Conservation (phyloP, 2,888 invertebrate species). For the Stenichneumon culpator region DNA sequence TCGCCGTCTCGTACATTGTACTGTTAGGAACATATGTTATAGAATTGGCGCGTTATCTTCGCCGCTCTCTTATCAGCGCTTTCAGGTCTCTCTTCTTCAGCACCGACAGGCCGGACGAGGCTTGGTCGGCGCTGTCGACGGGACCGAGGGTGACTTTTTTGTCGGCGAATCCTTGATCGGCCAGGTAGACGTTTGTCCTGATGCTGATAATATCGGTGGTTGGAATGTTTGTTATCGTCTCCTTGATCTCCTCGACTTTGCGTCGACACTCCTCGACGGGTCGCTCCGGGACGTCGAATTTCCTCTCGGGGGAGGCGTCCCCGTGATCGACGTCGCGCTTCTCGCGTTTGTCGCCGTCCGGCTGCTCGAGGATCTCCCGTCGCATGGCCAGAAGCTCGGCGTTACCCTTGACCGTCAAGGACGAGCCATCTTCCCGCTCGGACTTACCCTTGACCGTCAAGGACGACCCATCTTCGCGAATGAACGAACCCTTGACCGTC, state of each 20-base stretch:
- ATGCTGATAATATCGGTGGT: conserved; percentile 57
- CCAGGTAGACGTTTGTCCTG: conserved; percentile 77
- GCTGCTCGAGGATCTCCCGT: conserved; percentile 78
- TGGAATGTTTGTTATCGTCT: background rate
- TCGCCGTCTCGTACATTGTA: background rate
- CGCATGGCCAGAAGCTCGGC: conserved; percentile 59
- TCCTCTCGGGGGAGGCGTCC: conserved; percentile 37
- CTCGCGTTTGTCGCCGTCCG: conserved; percentile 72
- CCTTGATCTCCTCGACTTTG: background rate
- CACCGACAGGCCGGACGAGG: conserved; percentile 2
- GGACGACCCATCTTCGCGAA: no score
- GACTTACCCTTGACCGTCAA: no score
- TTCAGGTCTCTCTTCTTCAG: conserved; percentile 81
- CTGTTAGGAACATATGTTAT: background rate
- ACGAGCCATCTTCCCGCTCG: background rate
- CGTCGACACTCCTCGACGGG: background rate
- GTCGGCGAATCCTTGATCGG: conserved; percentile 75
- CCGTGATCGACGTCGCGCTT: conserved; percentile 73
- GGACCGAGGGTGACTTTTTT: conserved; percentile 69
- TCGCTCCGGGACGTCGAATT: background rate
- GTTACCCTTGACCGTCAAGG: background rate
- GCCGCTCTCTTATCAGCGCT: conserved; percentile 63
- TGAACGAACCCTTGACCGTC: no score
- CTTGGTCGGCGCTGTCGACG: conserved; percentile 11
- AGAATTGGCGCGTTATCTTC: background rate